Conservation (phyloP, 2,113 vertebrate genomes). For the Gracilinanus agilis region DNA sequence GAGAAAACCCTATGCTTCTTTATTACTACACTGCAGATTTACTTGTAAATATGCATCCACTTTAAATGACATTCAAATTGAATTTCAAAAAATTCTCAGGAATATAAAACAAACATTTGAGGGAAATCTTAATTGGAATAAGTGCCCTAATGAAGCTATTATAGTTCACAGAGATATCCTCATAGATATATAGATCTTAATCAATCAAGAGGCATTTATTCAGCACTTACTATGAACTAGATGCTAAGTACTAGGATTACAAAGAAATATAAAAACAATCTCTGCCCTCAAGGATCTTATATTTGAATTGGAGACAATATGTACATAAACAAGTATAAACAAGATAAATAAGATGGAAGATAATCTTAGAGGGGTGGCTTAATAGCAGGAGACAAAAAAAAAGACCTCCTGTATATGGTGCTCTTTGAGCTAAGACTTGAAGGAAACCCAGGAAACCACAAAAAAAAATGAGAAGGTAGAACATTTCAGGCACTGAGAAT, state of each 20-base stretch:
- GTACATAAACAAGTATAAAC: too few relatives aligned
- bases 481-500: too few relatives aligned
- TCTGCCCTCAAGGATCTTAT: not conserved
- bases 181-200: not conserved
- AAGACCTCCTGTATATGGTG: too few relatives aligned
- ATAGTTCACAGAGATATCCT: not conserved
- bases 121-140: not conserved
- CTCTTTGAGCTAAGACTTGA: too few relatives aligned
- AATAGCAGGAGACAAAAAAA: too few relatives aligned
- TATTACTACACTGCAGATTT: not conserved
- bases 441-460: too few relatives aligned
- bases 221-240: not conserved
- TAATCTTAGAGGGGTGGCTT: too few relatives aligned
- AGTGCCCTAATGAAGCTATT: not conserved
- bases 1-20: too few relatives aligned
- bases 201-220: not conserved
- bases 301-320: too few relatives aligned
- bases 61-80: not conserved
- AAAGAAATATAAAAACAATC: not conserved
- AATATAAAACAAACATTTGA: not conserved
- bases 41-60: fast-evolving
- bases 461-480: too few relatives aligned
- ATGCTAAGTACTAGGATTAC: not conserved
- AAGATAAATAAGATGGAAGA: too few relatives aligned
- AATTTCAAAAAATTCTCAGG: not conserved